These are phyloP conservation scores for Lindbergichthys nudifrons DNA, from an alignment of 2,797 vertebrate species.

Conservation along the genomic window DNA sequence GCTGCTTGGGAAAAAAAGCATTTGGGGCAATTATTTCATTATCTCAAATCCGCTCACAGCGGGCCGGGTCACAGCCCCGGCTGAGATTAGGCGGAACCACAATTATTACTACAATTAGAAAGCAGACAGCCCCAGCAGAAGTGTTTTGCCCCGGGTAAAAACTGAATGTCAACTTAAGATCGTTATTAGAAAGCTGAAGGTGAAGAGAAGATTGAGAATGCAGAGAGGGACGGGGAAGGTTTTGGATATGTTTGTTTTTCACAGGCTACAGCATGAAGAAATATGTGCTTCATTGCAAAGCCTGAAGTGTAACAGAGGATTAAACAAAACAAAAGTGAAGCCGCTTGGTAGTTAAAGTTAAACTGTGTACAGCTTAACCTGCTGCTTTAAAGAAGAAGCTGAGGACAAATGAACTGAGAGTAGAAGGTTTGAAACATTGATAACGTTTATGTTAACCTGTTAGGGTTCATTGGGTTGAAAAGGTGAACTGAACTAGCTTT, in stretches of 20 bases:
- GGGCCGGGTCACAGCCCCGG: slow-evolving; percentile 54
- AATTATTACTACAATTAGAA: slow-evolving; percentile 83
- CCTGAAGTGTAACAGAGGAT: slow-evolving; percentile 16
- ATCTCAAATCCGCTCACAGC: slow-evolving; percentile 69
- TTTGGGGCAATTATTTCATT: slow-evolving; percentile 80
- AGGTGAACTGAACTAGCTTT: slow-evolving; percentile 21
- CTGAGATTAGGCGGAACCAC: slow-evolving; percentile 72
- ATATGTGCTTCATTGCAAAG: slow-evolving; percentile 34
- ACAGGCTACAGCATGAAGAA: not conserved
- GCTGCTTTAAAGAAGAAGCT: not conserved
- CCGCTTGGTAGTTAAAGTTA: slow-evolving; percentile 16
- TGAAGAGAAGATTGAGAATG: slow-evolving; percentile 52
- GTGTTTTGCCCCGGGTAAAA: slow-evolving; percentile 64
- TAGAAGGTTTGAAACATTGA: not conserved
- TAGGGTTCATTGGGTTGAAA: not conserved
- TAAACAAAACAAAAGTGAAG: slow-evolving; percentile 21
- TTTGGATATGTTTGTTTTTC: slow-evolving; percentile 28
- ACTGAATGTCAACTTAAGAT: slow-evolving; percentile 68
- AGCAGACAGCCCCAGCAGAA: slow-evolving; percentile 61
- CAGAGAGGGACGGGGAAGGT: slow-evolving; percentile 10
- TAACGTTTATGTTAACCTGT: not conserved
- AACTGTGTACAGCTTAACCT: not conserved
- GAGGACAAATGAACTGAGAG: not conserved
- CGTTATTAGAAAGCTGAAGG: slow-evolving; percentile 64
- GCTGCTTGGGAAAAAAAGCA: slow-evolving; percentile 39